Percentiles rank a stretch among this genome's conserved stretches.
These are phyloP conservation scores for Pavo muticus DNA, from an alignment of 2,113 vertebrate genomes.

Conservation along the genomic window DNA sequence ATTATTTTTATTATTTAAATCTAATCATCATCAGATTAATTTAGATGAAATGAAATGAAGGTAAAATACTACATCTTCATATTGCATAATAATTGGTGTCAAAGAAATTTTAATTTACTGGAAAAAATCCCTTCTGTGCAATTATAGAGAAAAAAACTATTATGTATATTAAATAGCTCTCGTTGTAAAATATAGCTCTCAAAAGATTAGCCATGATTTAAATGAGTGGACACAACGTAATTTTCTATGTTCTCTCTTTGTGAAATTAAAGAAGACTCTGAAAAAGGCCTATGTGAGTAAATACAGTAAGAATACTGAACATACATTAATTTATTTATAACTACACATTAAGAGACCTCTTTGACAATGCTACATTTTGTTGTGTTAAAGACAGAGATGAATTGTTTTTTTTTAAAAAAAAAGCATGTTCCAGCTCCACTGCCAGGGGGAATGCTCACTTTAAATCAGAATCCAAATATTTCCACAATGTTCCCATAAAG, in stretches of 20 bases:
- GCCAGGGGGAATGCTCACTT: background rate
- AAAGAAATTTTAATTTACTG: constrained; percentile 56
- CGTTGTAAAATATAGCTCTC: constrained; percentile 32
- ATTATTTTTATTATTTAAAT: constrained; percentile 69
- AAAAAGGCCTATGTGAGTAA: background rate
- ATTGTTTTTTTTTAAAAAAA: background rate
- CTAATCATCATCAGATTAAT: constrained; percentile 61
- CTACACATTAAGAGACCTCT: background rate
- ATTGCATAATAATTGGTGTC: constrained; percentile 54
- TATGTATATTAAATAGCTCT: constrained; percentile 34
- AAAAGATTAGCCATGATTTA: constrained; percentile 27
- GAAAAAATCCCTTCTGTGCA: constrained; percentile 45
- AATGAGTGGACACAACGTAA: background rate
- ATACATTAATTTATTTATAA: background rate
- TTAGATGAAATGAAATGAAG: constrained; percentile 64
- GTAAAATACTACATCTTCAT: constrained; percentile 54
- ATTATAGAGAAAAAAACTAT: background rate
- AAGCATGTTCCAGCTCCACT: background rate
- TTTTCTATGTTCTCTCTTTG: background rate
- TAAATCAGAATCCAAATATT: background rate
- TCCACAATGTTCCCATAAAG: background rate
- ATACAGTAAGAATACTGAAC: background rate
- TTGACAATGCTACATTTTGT: background rate
- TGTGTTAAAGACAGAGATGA: background rate
- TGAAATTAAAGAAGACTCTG: background rate